Evolutionary conservation across 2,113 vertebrate genomes (phyloP).

Genomic region (Grantiella picta): DNA sequence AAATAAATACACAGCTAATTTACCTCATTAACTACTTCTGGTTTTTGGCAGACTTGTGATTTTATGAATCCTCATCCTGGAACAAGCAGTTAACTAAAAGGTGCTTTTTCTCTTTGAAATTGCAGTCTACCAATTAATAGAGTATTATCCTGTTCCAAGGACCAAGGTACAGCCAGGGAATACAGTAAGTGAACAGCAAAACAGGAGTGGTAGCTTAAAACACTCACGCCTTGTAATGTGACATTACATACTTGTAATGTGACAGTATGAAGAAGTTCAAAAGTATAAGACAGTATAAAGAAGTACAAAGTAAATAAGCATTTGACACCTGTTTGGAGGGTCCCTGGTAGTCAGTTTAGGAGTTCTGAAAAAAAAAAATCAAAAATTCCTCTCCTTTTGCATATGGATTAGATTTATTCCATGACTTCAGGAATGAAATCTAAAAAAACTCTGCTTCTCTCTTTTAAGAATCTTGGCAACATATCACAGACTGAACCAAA

Average conservation of each 20-base stretch:
- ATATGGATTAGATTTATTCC: background rate
- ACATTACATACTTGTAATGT: background rate
- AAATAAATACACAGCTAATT: background rate
- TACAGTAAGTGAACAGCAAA: background rate
- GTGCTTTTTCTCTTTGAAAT: background rate
- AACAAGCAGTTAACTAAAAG: background rate
- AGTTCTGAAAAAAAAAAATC: background rate
- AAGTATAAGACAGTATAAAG: background rate
- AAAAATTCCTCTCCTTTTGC: background rate
- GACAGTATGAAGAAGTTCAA: background rate
- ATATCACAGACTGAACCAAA: slow-evolving; percentile 8
- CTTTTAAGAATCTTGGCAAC: slow-evolving; percentile 7
- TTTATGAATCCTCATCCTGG: background rate
- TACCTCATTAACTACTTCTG: background rate
- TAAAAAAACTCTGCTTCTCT: background rate
- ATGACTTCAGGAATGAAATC: slow-evolving; percentile 3
- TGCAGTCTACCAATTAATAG: background rate
- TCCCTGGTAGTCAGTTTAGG: background rate
- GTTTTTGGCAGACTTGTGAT: background rate
- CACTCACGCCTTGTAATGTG: background rate
- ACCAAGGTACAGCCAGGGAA: background rate
- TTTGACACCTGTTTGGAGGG: background rate
- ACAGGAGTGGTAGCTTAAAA: background rate
- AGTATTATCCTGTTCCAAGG: background rate
- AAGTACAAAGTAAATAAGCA: slow-evolving; percentile 1